Evolutionary conservation across 2,888 invertebrate species (phyloP).

Genomic region (Blera fallax): DNA sequence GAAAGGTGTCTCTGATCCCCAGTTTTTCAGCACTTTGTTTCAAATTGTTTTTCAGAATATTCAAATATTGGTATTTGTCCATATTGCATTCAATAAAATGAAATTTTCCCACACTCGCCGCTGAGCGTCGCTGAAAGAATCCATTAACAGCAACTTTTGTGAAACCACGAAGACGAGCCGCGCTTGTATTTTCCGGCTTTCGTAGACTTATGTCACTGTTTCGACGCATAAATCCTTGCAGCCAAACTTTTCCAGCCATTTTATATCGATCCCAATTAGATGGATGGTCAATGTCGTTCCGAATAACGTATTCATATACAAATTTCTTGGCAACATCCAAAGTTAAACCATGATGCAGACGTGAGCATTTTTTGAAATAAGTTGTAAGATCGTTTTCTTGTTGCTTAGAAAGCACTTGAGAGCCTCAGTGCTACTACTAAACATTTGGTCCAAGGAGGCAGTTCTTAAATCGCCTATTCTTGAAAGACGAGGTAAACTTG

Average conservation of each 20-base stretch:
- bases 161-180: background rate
- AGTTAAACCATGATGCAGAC: background rate
- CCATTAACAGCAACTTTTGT: background rate
- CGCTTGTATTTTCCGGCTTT: background rate
- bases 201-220: no score
- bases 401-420: background rate
- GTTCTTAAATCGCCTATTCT: no score
- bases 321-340: slow-evolving; percentile 9
- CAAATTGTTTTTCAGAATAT: no score
- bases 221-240: background rate
- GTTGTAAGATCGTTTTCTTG: slow-evolving; percentile 4
- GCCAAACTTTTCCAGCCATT: slow-evolving; percentile 14
- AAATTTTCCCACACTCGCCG: no score
- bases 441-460: no score
- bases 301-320: slow-evolving; percentile 6
- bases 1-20: no score
- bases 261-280: slow-evolving; percentile 1
- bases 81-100: no score
- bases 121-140: no score
- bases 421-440: background rate
- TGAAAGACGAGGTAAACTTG: no score
- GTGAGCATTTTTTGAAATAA: slow-evolving; percentile 20
- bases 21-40: no score
- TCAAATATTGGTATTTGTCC: no score
- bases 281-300: background rate